phyloP scores from a whole-genome alignment of 2,797 vertebrate species.

The Hypotaenidia okinawae region DNA sequence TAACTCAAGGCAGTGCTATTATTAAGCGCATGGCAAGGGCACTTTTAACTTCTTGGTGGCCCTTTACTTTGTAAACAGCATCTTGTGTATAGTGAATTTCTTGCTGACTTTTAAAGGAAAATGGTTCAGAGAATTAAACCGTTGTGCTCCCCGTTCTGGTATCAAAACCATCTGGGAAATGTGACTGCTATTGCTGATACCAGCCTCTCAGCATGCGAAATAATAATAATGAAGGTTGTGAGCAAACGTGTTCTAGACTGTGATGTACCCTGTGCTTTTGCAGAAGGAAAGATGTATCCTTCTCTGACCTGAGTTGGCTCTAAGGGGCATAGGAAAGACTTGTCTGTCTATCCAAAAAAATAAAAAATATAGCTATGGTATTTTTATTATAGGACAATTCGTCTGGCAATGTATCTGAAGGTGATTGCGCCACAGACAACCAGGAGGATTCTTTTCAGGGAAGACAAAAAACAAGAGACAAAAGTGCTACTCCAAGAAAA shows the following conservation, averaged over 20 bases:
- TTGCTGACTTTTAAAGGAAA: slow-evolving; percentile 7
- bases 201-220: background rate
- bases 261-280: slow-evolving; percentile 13
- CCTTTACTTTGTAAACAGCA: background rate
- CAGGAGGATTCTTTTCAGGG: slow-evolving; percentile 89
- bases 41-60: slow-evolving; percentile 12
- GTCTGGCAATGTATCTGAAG: slow-evolving; percentile 92
- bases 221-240: background rate
- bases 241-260: background rate
- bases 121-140: background rate
- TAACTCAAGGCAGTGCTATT: background rate
- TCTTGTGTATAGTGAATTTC: background rate
- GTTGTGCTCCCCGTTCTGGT: background rate
- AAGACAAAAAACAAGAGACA: slow-evolving; percentile 90
- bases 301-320: background rate
- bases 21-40: background rate
- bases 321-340: slow-evolving; percentile 2
- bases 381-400: slow-evolving; percentile 90
- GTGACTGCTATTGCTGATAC: background rate
- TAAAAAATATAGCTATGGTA: slow-evolving; percentile 61
- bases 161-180: background rate
- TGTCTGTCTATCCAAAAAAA: slow-evolving; percentile 30
- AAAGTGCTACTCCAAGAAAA: slow-evolving; percentile 86
- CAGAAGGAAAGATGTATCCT: slow-evolving; percentile 28
- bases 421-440: slow-evolving; percentile 86